Conservation (phyloP, 2,888 invertebrate genomes). For the Stratiomys singularior region DNA sequence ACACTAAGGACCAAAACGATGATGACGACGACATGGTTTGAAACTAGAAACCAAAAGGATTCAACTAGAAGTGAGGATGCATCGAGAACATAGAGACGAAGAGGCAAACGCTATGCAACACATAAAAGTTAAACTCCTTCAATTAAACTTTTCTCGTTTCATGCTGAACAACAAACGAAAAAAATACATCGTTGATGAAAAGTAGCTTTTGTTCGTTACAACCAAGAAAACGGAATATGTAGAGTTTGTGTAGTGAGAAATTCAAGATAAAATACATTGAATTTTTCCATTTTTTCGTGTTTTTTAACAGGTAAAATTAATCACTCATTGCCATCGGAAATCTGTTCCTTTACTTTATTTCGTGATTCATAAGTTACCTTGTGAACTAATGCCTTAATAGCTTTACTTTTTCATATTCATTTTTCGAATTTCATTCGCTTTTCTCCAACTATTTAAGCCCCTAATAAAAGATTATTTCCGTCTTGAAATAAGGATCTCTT, state of each 20-base stretch:
- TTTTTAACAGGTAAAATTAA: no score
- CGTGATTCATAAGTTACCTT: no score
- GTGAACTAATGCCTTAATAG: no score
- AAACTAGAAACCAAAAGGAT: background rate
- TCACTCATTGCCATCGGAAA: no score
- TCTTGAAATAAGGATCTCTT: no score
- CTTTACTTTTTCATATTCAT: no score
- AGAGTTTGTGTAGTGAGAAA: background rate
- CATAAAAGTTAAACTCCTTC: conserved; percentile 48
- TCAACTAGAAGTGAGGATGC: background rate
- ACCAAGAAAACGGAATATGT: background rate
- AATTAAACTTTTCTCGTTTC: conserved; percentile 50
- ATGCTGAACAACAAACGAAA: conserved; percentile 35
- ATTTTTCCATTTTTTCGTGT: no score
- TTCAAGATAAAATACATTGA: no score
- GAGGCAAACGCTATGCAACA: conserved; percentile 32
- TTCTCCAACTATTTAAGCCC: no score
- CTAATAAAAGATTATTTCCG: no score
- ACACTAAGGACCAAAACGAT: background rate
- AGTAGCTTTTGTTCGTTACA: background rate
- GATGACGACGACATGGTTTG: background rate
- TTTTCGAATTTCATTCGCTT: no score
- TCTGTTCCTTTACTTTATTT: no score
- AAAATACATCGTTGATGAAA: conserved; percentile 29
- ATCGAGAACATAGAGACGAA: background rate